Conservation (phyloP, 2,888 invertebrate species). For the Lasioglossum morio region DNA sequence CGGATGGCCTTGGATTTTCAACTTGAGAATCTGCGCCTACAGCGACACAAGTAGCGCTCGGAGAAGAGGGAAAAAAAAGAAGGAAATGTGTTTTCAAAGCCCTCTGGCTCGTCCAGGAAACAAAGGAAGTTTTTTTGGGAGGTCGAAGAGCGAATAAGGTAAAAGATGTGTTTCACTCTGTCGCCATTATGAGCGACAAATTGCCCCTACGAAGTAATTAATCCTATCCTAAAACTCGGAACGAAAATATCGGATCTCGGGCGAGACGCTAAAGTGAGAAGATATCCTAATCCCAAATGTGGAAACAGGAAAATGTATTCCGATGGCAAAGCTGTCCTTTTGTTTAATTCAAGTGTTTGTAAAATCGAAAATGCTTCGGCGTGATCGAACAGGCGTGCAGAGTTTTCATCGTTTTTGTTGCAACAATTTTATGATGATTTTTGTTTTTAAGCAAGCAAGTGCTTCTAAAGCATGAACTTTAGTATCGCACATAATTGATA, state of each 20-base stretch:
- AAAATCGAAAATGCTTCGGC: not conserved
- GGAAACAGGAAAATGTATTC: not conserved
- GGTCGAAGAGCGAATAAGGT: conserved; percentile 37
- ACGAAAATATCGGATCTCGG: not conserved
- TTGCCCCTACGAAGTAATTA: conserved; percentile 39
- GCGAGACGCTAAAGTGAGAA: not conserved
- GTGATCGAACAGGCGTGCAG: not conserved
- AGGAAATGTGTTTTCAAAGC: conserved; percentile 51
- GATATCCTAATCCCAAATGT: not conserved
- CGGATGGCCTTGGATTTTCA: conserved; percentile 52
- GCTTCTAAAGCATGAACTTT: too few relatives aligned
- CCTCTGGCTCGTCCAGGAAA: conserved; percentile 11
- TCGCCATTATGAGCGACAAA: conserved; percentile 32
- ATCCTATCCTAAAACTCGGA: conserved; percentile 8
- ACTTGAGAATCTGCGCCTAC: conserved; percentile 56
- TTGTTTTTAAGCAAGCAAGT: not conserved
- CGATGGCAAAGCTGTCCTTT: not conserved
- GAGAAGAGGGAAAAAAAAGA: conserved; percentile 6
- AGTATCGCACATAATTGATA: too few relatives aligned
- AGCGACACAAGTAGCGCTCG: conserved; percentile 45
- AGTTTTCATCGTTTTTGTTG: not conserved
- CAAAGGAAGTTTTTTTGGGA: conserved; percentile 42
- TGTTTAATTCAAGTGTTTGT: not conserved
- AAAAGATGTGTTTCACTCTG: conserved; percentile 32
- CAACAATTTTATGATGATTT: not conserved